These are phyloP conservation scores for Rhipidura dahli DNA, from an alignment of 2,113 vertebrate species.

Conservation along the genomic window DNA sequence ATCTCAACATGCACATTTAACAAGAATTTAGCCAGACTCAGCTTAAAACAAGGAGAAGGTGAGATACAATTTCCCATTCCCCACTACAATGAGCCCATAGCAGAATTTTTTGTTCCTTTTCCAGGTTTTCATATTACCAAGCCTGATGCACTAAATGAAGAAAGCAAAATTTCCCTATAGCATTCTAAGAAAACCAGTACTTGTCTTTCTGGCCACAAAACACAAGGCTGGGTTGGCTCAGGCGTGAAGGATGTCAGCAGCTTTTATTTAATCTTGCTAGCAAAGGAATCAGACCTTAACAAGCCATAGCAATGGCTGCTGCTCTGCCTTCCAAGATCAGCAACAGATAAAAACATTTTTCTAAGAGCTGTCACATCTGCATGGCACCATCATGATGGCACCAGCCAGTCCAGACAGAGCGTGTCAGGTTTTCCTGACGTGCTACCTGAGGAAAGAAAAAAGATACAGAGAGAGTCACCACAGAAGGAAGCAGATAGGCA, in stretches of 20 bases:
- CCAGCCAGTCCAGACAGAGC: not conserved
- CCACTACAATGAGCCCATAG: not conserved
- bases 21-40: not conserved
- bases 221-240: not conserved
- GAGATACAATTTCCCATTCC: not conserved
- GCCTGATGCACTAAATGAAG: not conserved
- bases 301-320: not conserved
- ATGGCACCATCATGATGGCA: not conserved
- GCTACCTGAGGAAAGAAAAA: not conserved
- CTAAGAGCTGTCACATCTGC: not conserved
- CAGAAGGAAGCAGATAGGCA: not conserved
- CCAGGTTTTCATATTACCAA: constrained; percentile 1
- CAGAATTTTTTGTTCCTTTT: not conserved
- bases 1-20: not conserved
- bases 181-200: constrained; percentile 28
- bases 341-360: not conserved
- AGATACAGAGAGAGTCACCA: not conserved
- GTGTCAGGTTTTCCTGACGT: not conserved
- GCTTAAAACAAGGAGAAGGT: not conserved
- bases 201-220: not conserved
- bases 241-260: not conserved
- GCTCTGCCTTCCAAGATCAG: not conserved
- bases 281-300: not conserved
- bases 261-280: not conserved
- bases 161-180: constrained; percentile 10